Evolutionary conservation across 2,113 vertebrate genomes (phyloP).

Genomic region (Phylloscopus trochiloides): DNA sequence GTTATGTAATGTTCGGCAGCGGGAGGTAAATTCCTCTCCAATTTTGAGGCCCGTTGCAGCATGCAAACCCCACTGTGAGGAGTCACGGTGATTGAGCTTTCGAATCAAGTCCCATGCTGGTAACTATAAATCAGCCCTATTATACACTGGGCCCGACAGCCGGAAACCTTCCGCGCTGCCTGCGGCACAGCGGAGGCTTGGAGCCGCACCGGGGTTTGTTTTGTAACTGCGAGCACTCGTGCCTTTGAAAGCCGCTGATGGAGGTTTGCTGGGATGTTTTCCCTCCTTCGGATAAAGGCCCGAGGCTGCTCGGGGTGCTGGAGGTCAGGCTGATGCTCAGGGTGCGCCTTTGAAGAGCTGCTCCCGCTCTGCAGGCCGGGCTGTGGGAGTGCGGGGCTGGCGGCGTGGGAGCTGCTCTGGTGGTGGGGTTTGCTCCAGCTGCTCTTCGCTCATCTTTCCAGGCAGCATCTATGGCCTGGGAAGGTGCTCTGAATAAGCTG

Average conservation of each 20-base stretch:
- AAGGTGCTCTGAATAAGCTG: background rate
- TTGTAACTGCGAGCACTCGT: background rate
- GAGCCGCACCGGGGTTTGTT: background rate
- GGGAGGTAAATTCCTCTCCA: slow-evolving; percentile 85
- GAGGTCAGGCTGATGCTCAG: background rate
- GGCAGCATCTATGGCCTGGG: background rate
- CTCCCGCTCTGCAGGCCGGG: background rate
- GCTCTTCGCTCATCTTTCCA: background rate
- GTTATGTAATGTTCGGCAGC: slow-evolving; percentile 84
- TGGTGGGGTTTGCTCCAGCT: background rate
- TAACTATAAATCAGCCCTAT: slow-evolving; percentile 81
- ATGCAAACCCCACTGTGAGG: slow-evolving; percentile 75
- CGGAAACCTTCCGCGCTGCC: slow-evolving; percentile 49
- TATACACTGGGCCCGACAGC: slow-evolving; percentile 66
- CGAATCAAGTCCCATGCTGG: slow-evolving; percentile 80
- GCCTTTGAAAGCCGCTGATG: background rate
- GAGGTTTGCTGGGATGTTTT: slow-evolving; percentile 20
- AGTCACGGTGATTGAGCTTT: slow-evolving; percentile 81
- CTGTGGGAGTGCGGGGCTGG: background rate
- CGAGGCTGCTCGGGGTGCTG: background rate
- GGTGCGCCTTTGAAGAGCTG: background rate
- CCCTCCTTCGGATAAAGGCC: background rate
- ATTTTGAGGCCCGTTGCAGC: slow-evolving; percentile 81
- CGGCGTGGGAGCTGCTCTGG: background rate
- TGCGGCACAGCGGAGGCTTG: slow-evolving; percentile 46